Evolutionary conservation across 2,797 vertebrate genomes (phyloP).

Genomic region (Astyanax mexicanus): DNA sequence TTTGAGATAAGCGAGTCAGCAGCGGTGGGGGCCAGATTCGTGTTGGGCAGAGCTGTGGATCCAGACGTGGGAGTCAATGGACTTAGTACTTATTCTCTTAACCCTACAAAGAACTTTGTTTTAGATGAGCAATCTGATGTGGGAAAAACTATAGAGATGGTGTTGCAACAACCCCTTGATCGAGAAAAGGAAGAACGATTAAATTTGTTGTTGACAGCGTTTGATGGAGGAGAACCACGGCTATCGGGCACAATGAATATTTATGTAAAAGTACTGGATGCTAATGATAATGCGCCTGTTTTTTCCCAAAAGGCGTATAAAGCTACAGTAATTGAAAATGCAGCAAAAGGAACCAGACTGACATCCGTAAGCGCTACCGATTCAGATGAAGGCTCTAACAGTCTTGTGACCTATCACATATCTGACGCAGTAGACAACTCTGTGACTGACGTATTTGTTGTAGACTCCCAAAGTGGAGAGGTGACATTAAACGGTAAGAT

Average conservation of each 20-base stretch:
- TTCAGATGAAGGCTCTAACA: slow-evolving; percentile 51
- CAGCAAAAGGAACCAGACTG: not conserved
- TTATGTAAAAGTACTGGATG: not conserved
- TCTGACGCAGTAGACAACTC: slow-evolving; percentile 52
- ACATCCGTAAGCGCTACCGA: slow-evolving; percentile 51
- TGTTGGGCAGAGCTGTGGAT: slow-evolving; percentile 70
- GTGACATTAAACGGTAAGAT: slow-evolving; percentile 62
- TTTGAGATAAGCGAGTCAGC: slow-evolving; percentile 75
- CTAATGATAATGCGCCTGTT: slow-evolving; percentile 6
- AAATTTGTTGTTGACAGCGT: not conserved
- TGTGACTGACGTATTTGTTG: slow-evolving; percentile 70
- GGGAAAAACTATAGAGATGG: slow-evolving; percentile 67
- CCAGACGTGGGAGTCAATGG: slow-evolving; percentile 69
- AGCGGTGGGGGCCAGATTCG: slow-evolving; percentile 67
- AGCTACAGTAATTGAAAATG: slow-evolving; percentile 18
- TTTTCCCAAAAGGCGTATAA: slow-evolving; percentile 19
- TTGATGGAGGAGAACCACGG: slow-evolving; percentile 35
- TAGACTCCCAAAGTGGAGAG: slow-evolving; percentile 66
- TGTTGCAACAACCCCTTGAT: slow-evolving; percentile 71
- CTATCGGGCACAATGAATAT: not conserved
- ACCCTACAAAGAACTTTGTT: slow-evolving; percentile 68
- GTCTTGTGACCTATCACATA: slow-evolving; percentile 65
- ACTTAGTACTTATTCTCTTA: slow-evolving; percentile 69
- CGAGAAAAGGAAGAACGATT: slow-evolving; percentile 49
- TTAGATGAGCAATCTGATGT: slow-evolving; percentile 68